Base-by-base conservation (phyloP, 2,888 invertebrate species). In the Tethea ocularis region DNA sequence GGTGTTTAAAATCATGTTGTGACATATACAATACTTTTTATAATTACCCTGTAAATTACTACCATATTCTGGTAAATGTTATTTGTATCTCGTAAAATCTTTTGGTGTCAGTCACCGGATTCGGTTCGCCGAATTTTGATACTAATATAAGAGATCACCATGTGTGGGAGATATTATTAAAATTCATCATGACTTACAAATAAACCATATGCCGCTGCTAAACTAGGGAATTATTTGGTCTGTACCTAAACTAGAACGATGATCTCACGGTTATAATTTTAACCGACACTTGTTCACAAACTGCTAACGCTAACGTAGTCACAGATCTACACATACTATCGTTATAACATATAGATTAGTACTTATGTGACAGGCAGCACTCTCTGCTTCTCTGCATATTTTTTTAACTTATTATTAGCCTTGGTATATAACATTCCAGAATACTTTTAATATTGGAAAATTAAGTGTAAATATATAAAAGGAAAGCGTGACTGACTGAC, bases 191-290 rank as follows among this genome's bases (percentile, higher is more conserved):
- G 26, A 10, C 15, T 53, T 29, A 10, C 26, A 6, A 56, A 26
- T 15, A 8, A 20, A 52, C 36, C 54, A 60, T 26, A 36, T 57
- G 46, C 20, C 15, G 46, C 20, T 60, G 60, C 53, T 59, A 54
- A 54, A 61, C 63, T 64, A 56, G 41, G 56, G 51, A 52, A 60
- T 57, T 65, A 67, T 67, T 67, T 67, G 59, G 61, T 24, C 51
- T 41, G 1, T 51, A 38, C 36, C 41, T 58, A 56, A 57, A 56
- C 59, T 58, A 52, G 52, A 38, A 59, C 38, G 67, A 68, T 75
- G 74, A 74, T 61, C 66, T 75, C 72, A 73, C 62, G 52, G 66
- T 69, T 71, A 70, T 69, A 71, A 53, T 75, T 72, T 67, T 66
- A 70, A 64, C 61, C 60, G 51, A 60, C 60, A 57, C 57, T 36